Base-by-base conservation (phyloP, 2,113 vertebrate genomes). In the Microtus ochrogaster region DNA sequence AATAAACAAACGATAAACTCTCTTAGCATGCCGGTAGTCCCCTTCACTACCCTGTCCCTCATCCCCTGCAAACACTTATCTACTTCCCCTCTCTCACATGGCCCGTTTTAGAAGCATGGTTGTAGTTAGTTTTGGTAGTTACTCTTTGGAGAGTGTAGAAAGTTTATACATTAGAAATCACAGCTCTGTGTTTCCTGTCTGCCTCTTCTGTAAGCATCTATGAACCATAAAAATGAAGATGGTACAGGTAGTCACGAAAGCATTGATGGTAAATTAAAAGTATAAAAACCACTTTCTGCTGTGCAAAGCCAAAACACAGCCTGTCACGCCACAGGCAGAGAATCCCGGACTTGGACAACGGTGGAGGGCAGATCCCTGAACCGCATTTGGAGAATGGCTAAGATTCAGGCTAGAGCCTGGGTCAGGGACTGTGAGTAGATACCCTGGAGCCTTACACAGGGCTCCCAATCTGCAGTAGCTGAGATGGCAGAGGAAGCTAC, bases 151-250 rank as follows among this genome's bases (percentile, higher is more conserved):
- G 39, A 61, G 41, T 63, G 65, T 79, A 11, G 30, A 17, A 55
- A 16, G 52, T 41, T 87, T n/a, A 55, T 87, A 58, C 47, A 21
- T 49, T 68, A 78, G 77, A 93, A 58, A 44, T 17, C 61, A 44
- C 28, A 28, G 55, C 49, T 21, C 17, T n/a, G 41, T 78, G 10
- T 44, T 21, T 39, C 33, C 26, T 39, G 36, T 93, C 36, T 78
- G 36, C 30, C 39, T 7, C 58, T 89, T 65, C 52, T 89, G 19
- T 22, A 82, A 88, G 81, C 11, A 72, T 61, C 66, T 47, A 22
- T 88, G 84, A 89, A 44, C n/a, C 33, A 88, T 88, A 66, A 44
- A 77, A 88, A 68, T 44, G 8, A 70, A 68, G 36, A 61, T 81
- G 61, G 49, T 17, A 10, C 58, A 79, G 49, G 26, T 36, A 30